Percentiles rank a stretch among this genome's conserved stretches.
Evolutionary conservation across 2,113 vertebrate genomes (phyloP).

Genomic region (Rhinoptilus africanus): DNA sequence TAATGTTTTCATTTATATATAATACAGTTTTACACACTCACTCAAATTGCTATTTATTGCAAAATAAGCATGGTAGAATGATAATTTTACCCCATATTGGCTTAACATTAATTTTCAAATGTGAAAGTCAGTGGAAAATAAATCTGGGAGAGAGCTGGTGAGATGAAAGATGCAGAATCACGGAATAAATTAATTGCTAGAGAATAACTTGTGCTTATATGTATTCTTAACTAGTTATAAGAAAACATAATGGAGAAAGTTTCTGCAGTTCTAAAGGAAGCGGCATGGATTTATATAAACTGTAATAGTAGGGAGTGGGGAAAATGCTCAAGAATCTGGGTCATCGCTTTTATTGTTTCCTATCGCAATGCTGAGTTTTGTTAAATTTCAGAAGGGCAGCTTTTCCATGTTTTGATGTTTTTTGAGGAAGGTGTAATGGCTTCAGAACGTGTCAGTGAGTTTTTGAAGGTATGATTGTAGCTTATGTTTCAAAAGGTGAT

Average conservation of each 20-base stretch:
- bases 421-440: neutral
- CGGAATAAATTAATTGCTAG: neutral
- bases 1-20: slow-evolving; percentile 58
- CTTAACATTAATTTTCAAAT: slow-evolving; percentile 55
- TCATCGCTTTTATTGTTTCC: neutral
- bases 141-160: slow-evolving; percentile 33
- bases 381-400: neutral
- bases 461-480: neutral
- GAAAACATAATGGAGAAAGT: neutral
- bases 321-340: neutral
- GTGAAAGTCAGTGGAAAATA: slow-evolving; percentile 36
- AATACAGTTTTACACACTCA: slow-evolving; percentile 14
- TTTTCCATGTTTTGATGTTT: neutral
- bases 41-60: slow-evolving; percentile 14
- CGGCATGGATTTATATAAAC: neutral
- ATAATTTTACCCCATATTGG: slow-evolving; percentile 44
- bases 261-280: slow-evolving; percentile 12
- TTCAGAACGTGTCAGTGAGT: neutral
- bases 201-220: neutral
- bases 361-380: neutral
- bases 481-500: neutral
- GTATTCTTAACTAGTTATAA: slow-evolving; percentile 20
- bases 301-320: slow-evolving; percentile 11
- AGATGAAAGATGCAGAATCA: slow-evolving; percentile 39
- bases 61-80: slow-evolving; percentile 28